Base-by-base conservation (phyloP, 1,140 invertebrate species). In the Sitophilus oryzae region DNA sequence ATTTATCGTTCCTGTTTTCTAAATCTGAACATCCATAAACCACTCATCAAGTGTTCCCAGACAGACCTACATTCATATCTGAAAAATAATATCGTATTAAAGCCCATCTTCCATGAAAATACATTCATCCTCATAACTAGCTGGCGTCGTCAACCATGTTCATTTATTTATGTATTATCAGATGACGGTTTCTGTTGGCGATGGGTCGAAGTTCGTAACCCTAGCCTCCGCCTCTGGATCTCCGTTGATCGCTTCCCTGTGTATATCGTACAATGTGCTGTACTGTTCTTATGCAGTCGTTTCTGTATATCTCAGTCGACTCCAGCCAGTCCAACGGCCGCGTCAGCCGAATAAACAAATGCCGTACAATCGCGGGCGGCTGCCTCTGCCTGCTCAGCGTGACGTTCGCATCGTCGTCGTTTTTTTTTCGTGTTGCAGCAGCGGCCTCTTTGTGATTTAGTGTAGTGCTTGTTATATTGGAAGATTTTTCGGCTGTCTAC, bases 261-360 rank as follows among this genome's bases (percentile, higher is more conserved):
- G 41, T 40, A n/a, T n/a, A n/a, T n/a, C n/a, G 48, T 50, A 38
- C 41, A 41, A 22, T 50, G 48, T 50, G 38, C 48, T 41, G 14
- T 50, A 50, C 48, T 50, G 48, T 50, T 50, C 48, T 50, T 50
- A 50, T 50, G 48, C 48, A 50, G 48, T n/a, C 48, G 25, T 50
- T 38, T 40, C 48, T 50, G 40, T 50, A 22, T 36, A 50, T 50
- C 41, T 50, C 41, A 50, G 48, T 50, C 22, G 23, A 25, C 30
- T 47, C 45, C 22, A 5, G 9, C 6, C 16, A 47, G 45, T 47
- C n/a, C n/a, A n/a, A n/a, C n/a, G n/a, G n/a, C n/a, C 41, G 48
- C 14, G 36, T 50, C 36, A 40, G 48, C 48, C 40, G 48, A 36
- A 22, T 38, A 50, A 50, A 45, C 34, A 30, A 50, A 50, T 36